These are phyloP conservation scores for Macquaria ambigua DNA, from an alignment of 2,113 vertebrate species.

Conservation along the genomic window DNA sequence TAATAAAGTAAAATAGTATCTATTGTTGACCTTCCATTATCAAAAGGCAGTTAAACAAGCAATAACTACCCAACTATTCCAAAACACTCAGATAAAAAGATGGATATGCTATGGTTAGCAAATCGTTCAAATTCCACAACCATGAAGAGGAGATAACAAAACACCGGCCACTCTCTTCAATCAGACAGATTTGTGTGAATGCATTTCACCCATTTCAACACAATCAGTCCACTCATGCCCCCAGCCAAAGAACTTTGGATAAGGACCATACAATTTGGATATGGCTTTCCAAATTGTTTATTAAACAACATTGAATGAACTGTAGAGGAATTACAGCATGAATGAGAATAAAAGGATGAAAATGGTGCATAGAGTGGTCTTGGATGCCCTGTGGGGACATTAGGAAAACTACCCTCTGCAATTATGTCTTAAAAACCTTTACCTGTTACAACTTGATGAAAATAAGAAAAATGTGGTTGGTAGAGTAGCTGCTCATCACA, in stretches of 20 bases:
- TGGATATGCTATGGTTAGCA: constrained; percentile 40
- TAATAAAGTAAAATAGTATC: constrained; percentile 34
- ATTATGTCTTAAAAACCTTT: background rate
- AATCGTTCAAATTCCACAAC: constrained; percentile 63
- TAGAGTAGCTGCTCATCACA: background rate
- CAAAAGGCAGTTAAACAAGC: constrained; percentile 53
- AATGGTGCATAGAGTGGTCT: background rate
- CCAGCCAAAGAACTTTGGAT: constrained; percentile 13
- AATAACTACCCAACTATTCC: constrained; percentile 45
- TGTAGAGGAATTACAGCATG: background rate
- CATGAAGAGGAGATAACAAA: constrained; percentile 43
- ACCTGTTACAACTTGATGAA: background rate
- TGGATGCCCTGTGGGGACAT: background rate
- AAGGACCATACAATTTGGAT: constrained; percentile 8
- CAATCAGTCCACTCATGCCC: background rate
- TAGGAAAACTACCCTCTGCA: background rate
- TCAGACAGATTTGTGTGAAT: constrained; percentile 36
- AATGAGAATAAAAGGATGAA: background rate
- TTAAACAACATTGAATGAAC: background rate
- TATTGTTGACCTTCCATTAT: constrained; percentile 64
- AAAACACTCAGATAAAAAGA: constrained; percentile 67
- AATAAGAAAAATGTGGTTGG: background rate
- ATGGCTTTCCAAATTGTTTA: constrained; percentile 12
- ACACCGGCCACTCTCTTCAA: constrained; percentile 10
- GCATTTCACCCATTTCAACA: constrained; percentile 23